phyloP scores from a whole-genome alignment of 1,140 invertebrate genomes.

The Cryptotermes secundus region DNA sequence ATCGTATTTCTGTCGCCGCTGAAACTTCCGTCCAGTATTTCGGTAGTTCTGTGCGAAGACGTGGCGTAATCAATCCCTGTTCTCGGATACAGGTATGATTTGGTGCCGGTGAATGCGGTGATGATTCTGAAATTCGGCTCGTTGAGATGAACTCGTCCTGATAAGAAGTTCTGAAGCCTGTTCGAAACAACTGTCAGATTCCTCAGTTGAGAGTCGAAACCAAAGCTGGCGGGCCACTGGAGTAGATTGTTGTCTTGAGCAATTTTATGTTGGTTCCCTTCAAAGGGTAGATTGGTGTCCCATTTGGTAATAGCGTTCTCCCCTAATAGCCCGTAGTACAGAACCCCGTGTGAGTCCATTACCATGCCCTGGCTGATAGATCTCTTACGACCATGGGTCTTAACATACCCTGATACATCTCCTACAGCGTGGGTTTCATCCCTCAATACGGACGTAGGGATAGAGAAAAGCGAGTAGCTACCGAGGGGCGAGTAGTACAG shows the following conservation, averaged over 20 bases:
- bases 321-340: conserved; percentile 66
- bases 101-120: conserved; percentile 53
- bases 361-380: conserved; percentile 69
- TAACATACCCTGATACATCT: conserved; percentile 49
- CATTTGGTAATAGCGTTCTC: conserved; percentile 65
- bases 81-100: conserved; percentile 60
- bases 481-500: conserved; percentile 66
- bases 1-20: not conserved
- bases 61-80: not conserved
- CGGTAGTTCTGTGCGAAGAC: not conserved
- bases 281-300: conserved; percentile 55
- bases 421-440: conserved; percentile 43
- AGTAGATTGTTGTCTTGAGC: conserved; percentile 62
- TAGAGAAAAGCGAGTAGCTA: conserved; percentile 61
- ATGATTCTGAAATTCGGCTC: conserved; percentile 62
- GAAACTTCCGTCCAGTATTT: not conserved
- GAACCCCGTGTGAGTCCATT: conserved; percentile 62
- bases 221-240: conserved; percentile 71
- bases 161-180: conserved; percentile 61
- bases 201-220: conserved; percentile 60
- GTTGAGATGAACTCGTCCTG: conserved; percentile 52
- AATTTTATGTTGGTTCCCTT: conserved; percentile 57
- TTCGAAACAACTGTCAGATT: conserved; percentile 66
- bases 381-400: conserved; percentile 58
- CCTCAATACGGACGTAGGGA: conserved; percentile 57